These are phyloP conservation scores for Anas capensis DNA, from an alignment of 2,797 vertebrate genomes.

Conservation along the genomic window DNA sequence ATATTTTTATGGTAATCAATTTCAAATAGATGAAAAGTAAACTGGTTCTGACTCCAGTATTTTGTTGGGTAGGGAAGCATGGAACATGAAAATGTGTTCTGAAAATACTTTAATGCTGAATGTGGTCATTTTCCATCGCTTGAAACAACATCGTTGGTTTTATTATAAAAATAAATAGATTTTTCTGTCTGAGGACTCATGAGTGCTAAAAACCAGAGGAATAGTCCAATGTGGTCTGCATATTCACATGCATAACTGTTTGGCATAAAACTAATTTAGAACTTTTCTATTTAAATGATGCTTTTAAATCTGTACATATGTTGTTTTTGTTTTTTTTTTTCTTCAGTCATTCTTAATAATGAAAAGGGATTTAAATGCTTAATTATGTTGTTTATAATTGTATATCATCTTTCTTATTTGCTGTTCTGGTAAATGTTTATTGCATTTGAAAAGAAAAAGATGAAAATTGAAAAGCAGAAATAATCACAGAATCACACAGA, in stretches of 20 bases:
- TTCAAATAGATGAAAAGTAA: background rate
- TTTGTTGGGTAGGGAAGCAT: background rate
- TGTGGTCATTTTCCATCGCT: background rate
- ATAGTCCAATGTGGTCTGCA: background rate
- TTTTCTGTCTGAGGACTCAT: background rate
- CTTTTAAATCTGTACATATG: background rate
- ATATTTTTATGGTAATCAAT: background rate
- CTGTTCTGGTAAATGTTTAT: background rate
- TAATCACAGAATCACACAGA: background rate
- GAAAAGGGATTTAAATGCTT: background rate
- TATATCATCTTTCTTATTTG: background rate
- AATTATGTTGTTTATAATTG: conserved; percentile 2
- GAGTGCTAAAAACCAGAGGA: background rate
- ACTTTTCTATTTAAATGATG: conserved; percentile 6
- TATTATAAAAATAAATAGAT: background rate
- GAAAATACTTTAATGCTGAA: background rate
- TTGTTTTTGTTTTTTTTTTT: background rate
- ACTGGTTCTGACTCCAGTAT: background rate
- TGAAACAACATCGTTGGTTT: background rate
- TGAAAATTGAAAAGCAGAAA: background rate
- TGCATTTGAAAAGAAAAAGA: background rate
- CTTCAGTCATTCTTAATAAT: background rate
- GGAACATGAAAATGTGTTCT: background rate
- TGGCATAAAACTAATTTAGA: conserved; percentile 25
- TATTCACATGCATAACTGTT: conserved; percentile 21